Evolutionary conservation across 2,797 vertebrate species (phyloP).

Genomic region (Hoplostethus mediterraneus): DNA sequence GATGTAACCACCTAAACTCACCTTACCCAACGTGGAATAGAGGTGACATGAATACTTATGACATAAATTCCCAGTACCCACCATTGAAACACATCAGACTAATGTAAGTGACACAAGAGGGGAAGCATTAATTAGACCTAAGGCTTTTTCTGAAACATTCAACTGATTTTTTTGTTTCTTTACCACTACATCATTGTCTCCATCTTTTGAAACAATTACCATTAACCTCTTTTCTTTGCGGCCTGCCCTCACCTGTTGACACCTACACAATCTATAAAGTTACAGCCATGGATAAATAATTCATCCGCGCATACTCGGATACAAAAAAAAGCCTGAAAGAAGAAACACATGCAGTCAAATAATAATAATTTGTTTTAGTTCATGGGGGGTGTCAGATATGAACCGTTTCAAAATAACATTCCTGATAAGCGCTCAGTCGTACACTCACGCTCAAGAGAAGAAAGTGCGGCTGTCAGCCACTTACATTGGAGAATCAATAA

Average conservation of each 20-base stretch:
- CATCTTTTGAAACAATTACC: background rate
- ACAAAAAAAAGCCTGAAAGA: background rate
- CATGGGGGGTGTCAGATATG: background rate
- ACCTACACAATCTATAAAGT: background rate
- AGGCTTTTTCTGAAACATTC: too few species aligned
- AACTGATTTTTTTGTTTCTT: too few species aligned
- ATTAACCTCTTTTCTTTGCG: background rate
- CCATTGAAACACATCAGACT: too few species aligned
- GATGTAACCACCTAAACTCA: background rate
- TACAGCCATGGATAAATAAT: slow-evolving; percentile 1
- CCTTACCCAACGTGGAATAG: rapidly evolving
- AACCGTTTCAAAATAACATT: slow-evolving; percentile 23
- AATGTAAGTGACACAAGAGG: too few species aligned
- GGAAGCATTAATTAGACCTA: too few species aligned
- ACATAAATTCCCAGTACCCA: background rate
- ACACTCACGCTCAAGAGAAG: slow-evolving; percentile 4
- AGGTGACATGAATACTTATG: too few species aligned
- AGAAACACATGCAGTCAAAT: too few species aligned
- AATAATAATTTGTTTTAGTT: background rate
- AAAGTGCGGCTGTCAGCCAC: slow-evolving; percentile 45
- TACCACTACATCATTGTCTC: too few species aligned
- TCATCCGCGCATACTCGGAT: background rate
- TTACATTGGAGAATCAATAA: slow-evolving; percentile 25
- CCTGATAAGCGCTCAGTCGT: slow-evolving; percentile 10
- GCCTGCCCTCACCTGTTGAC: slow-evolving; percentile 50